A percentile compares a stretch with the other conserved stretches of the same genome.
These are phyloP conservation scores for Lordiphosa stackelbergi DNA, from an alignment of 1,140 invertebrate species.

Conservation along the genomic window DNA sequence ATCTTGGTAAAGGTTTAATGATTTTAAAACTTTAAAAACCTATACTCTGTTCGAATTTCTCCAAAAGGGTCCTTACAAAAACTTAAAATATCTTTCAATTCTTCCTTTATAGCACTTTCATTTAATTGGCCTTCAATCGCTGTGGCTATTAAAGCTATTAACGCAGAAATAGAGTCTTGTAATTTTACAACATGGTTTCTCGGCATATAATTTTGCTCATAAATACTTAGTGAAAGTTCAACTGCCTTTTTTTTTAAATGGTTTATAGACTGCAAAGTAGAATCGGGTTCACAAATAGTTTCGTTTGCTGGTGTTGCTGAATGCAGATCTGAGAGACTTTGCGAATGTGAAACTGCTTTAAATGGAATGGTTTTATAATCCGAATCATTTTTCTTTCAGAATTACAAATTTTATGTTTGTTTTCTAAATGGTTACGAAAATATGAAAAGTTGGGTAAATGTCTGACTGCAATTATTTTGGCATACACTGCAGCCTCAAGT, in stretches of 20 bases:
- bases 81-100: background rate
- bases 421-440: too few species aligned
- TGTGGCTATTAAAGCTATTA: too few species aligned
- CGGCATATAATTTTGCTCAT: too few species aligned
- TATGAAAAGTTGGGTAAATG: too few species aligned
- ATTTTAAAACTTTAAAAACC: background rate
- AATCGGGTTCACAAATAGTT: background rate
- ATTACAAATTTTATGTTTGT: too few species aligned
- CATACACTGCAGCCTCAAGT: too few species aligned
- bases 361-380: background rate
- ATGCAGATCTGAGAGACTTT: background rate
- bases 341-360: background rate
- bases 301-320: background rate
- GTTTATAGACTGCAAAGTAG: background rate
- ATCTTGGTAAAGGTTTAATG: background rate
- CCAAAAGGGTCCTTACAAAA: constrained; percentile 1
- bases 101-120: background rate
- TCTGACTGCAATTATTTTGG: too few species aligned
- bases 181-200: too few species aligned
- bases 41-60: constrained; percentile 1
- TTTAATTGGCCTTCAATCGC: too few species aligned
- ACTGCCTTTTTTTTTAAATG: background rate
- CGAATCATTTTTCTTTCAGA: background rate
- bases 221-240: background rate
- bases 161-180: too few species aligned